phyloP scores from a whole-genome alignment of 2,888 invertebrate genomes.

The Ceratothoa steindachneri region DNA sequence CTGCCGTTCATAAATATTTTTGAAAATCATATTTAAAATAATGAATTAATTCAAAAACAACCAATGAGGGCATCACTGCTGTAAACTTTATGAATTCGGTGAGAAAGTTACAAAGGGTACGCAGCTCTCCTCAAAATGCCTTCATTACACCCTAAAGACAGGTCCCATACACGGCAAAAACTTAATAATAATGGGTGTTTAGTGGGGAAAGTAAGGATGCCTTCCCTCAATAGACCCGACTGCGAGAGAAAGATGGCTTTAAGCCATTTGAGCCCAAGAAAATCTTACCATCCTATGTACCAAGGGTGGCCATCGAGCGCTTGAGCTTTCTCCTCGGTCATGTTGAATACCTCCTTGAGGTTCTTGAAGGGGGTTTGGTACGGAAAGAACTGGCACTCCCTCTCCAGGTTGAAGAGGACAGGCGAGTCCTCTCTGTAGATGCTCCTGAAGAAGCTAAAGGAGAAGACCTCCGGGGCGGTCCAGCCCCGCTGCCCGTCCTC shows the following conservation, averaged over 20 bases:
- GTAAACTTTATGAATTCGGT: no score
- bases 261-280: no score
- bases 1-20: no score
- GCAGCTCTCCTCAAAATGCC: no score
- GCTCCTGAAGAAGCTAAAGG: constrained; percentile 73
- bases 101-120: no score
- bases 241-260: neutral
- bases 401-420: no score
- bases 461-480: constrained; percentile 73
- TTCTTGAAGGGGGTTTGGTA: constrained; percentile 78
- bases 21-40: no score
- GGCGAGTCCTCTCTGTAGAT: constrained; percentile 44
- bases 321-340: constrained; percentile 67
- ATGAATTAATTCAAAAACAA: no score
- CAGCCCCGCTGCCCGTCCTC: constrained; percentile 76
- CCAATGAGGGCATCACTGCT: no score
- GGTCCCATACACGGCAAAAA: no score
- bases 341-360: constrained; percentile 74
- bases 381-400: constrained; percentile 79
- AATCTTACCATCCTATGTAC: constrained; percentile 66
- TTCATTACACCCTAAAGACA: no score
- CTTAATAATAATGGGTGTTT: neutral
- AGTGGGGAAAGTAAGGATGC: neutral
- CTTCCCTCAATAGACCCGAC: neutral
- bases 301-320: constrained; percentile 64